Conservation (phyloP, 2,797 vertebrate species). For the Antrozous pallidus region DNA sequence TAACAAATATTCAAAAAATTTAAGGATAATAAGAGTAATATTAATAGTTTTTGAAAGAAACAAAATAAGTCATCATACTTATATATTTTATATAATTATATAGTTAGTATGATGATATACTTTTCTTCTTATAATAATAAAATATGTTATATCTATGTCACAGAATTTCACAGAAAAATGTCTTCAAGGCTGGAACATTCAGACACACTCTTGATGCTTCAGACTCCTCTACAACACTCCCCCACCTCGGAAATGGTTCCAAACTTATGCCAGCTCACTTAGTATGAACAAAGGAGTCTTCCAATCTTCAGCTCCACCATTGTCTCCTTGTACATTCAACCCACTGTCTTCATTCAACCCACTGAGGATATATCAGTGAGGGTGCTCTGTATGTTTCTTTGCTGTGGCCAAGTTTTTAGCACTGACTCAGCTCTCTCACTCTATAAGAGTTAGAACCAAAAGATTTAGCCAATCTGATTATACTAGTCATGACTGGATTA, state of each 20-base stretch:
- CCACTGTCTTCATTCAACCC: neutral
- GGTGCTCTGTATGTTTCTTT: neutral
- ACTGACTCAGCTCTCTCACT: neutral
- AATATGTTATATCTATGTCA: neutral
- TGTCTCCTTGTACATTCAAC: neutral
- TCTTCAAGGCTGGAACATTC: neutral
- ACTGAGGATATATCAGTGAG: neutral
- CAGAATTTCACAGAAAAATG: neutral
- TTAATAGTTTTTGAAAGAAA: conserved; percentile 8
- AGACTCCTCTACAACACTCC: neutral
- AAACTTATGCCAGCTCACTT: too few relatives aligned
- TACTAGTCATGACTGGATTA: neutral
- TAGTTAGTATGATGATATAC: neutral
- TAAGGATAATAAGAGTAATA: neutral
- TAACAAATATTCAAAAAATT: neutral
- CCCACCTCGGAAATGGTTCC: neutral
- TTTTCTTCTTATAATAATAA: neutral
- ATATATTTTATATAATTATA: neutral
- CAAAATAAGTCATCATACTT: neutral
- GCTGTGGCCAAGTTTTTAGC: neutral
- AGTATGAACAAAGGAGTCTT: neutral
- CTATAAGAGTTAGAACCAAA: neutral
- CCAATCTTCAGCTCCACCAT: neutral
- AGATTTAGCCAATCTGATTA: neutral
- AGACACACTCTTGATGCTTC: neutral